phyloP scores from a whole-genome alignment of 2,113 vertebrate genomes.

The Cricetomys ansorgei region DNA sequence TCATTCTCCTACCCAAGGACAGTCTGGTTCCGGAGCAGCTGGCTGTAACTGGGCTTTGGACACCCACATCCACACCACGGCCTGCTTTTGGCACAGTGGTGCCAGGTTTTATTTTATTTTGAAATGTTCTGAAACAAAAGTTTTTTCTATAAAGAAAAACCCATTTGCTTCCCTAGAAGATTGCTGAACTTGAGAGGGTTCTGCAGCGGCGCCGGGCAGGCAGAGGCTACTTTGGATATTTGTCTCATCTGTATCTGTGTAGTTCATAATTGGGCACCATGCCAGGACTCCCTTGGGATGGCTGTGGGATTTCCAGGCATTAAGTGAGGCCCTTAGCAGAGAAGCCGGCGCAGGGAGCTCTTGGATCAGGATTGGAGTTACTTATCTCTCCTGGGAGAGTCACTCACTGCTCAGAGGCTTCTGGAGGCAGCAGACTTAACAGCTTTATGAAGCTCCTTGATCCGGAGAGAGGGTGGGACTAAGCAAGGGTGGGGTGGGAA shows the following conservation, averaged over 20 bases:
- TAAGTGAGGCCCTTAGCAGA: not conserved
- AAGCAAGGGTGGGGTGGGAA: not conserved
- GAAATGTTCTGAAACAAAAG: not conserved
- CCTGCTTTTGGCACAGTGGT: not conserved
- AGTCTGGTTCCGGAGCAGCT: not conserved
- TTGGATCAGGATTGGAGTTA: not conserved
- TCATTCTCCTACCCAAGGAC: not conserved
- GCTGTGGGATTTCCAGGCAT: slow-evolving; percentile 9
- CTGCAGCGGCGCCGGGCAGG: not conserved
- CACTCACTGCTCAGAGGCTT: not conserved
- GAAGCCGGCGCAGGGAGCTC: not conserved
- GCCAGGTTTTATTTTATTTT: slow-evolving; percentile 15
- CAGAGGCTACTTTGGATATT: not conserved
- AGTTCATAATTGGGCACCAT: not conserved
- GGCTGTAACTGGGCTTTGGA: not conserved
- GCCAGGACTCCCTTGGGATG: not conserved
- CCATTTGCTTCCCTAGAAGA: not conserved
- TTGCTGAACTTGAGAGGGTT: not conserved
- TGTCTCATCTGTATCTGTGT: not conserved
- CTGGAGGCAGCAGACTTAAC: not conserved
- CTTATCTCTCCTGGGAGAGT: not conserved
- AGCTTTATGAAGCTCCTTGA: not conserved
- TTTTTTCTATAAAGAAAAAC: not conserved
- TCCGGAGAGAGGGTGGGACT: not conserved
- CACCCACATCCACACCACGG: not conserved